phyloP scores from a whole-genome alignment of 2,113 vertebrate genomes.

The Oryzias javanicus region DNA sequence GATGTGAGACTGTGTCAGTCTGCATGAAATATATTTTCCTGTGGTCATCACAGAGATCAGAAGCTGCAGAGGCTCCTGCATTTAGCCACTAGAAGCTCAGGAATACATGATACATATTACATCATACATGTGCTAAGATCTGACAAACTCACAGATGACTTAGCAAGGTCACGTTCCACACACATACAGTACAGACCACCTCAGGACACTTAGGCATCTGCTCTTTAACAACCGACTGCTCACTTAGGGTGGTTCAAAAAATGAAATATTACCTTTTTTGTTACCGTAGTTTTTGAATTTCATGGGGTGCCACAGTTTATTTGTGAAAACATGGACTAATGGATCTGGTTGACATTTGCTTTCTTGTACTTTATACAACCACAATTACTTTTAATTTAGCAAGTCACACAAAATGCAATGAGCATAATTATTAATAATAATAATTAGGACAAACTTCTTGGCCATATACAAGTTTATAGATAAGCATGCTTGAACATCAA shows the following conservation, averaged over 20 bases:
- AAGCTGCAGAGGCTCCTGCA: slow-evolving; percentile 21
- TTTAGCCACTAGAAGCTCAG: slow-evolving; percentile 23
- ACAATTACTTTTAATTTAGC: too few species aligned
- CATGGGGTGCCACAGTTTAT: slow-evolving; percentile 14
- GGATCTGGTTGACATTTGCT: too few species aligned
- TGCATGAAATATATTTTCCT: slow-evolving; percentile 4
- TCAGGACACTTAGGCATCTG: slow-evolving; percentile 53
- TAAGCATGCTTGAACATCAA: slow-evolving; percentile 24
- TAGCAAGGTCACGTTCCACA: slow-evolving; percentile 43
- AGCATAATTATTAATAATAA: background rate
- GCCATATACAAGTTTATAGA: slow-evolving; percentile 27
- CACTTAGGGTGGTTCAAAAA: slow-evolving; percentile 14
- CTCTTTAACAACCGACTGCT: slow-evolving; percentile 25
- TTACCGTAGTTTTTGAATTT: slow-evolving; percentile 4
- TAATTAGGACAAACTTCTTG: slow-evolving; percentile 51
- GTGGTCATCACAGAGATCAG: slow-evolving; percentile 5
- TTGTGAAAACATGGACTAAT: too few species aligned
- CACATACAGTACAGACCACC: slow-evolving; percentile 26
- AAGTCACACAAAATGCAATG: slow-evolving; percentile 4
- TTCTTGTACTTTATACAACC: too few species aligned
- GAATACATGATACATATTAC: slow-evolving; percentile 43
- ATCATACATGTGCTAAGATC: slow-evolving; percentile 55
- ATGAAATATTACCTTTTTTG: slow-evolving; percentile 15
- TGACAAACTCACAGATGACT: slow-evolving; percentile 56
- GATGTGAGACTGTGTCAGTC: slow-evolving; percentile 26